A percentile compares a stretch with the other conserved stretches of the same genome.
Evolutionary conservation across 2,113 vertebrate species (phyloP).

Genomic region (Corvus hawaiiensis): DNA sequence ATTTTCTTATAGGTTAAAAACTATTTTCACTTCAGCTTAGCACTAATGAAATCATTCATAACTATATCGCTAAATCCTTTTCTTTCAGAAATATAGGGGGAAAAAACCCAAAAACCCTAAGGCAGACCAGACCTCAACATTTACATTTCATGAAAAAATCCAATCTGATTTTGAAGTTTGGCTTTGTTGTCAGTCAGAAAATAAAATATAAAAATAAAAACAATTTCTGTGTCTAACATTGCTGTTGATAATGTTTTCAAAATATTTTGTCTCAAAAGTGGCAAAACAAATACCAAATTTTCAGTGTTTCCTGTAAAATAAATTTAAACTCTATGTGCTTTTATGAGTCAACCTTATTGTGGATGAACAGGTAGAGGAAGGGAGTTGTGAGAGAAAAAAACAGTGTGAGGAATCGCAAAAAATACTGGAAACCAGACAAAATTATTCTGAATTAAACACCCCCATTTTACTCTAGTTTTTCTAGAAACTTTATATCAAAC

Average conservation of each 20-base stretch:
- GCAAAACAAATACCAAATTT: constrained; percentile 52
- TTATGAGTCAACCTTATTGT: background rate
- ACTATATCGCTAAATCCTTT: background rate
- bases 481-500: background rate
- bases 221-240: constrained; percentile 40
- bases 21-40: constrained; percentile 21
- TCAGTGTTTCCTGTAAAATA: constrained; percentile 6
- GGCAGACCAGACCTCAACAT: constrained; percentile 61
- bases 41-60: constrained; percentile 49
- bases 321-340: background rate
- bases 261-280: constrained; percentile 56
- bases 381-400: background rate
- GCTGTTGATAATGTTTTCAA: constrained; percentile 61
- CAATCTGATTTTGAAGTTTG: constrained; percentile 59
- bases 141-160: constrained; percentile 59
- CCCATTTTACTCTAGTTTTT: background rate
- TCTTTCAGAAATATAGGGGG: constrained; percentile 51
- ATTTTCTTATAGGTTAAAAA: constrained; percentile 37
- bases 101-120: constrained; percentile 59
- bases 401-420: accelerated
- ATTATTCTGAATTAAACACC: background rate
- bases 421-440: background rate
- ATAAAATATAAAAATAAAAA: constrained; percentile 60
- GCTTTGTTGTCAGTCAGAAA: constrained; percentile 55
- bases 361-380: background rate